Evolutionary conservation across 2,797 vertebrate genomes (phyloP).

Genomic region (Cynodonichthys magdalenae): DNA sequence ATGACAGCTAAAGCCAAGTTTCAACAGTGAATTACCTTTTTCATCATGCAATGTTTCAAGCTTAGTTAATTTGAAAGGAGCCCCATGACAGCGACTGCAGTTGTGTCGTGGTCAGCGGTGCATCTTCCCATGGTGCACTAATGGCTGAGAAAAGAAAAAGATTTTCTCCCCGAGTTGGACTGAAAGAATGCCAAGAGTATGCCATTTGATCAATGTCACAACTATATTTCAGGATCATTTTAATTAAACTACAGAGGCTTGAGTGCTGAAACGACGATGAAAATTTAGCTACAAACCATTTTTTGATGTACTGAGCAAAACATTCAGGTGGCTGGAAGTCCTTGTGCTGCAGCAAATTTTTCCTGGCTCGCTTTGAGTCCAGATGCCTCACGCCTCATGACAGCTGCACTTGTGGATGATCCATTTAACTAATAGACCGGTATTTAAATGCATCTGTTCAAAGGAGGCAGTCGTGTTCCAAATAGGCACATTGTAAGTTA

Average conservation of each 20-base stretch:
- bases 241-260: not conserved
- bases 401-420: slow-evolving; percentile 79
- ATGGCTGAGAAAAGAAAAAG: slow-evolving; percentile 1
- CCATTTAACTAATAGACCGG: slow-evolving; percentile 79
- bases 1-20: slow-evolving; percentile 38
- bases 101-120: not conserved
- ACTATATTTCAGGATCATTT: not conserved
- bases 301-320: slow-evolving; percentile 23
- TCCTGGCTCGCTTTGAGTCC: slow-evolving; percentile 57
- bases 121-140: slow-evolving; percentile 1
- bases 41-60: slow-evolving; percentile 41
- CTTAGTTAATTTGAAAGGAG: slow-evolving; percentile 29
- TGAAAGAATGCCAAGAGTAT: slow-evolving; percentile 6
- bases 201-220: not conserved
- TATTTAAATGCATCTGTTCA: slow-evolving; percentile 80
- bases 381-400: slow-evolving; percentile 71
- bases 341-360: slow-evolving; percentile 59
- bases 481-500: slow-evolving; percentile 54
- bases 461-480: slow-evolving; percentile 60
- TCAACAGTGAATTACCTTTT: slow-evolving; percentile 40
- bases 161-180: slow-evolving; percentile 2
- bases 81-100: slow-evolving; percentile 23
- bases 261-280: not conserved
- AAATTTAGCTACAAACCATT: slow-evolving; percentile 28
- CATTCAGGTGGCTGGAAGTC: slow-evolving; percentile 36